Conservation (phyloP, 2,113 vertebrate species). For the Chrysemys picta region DNA sequence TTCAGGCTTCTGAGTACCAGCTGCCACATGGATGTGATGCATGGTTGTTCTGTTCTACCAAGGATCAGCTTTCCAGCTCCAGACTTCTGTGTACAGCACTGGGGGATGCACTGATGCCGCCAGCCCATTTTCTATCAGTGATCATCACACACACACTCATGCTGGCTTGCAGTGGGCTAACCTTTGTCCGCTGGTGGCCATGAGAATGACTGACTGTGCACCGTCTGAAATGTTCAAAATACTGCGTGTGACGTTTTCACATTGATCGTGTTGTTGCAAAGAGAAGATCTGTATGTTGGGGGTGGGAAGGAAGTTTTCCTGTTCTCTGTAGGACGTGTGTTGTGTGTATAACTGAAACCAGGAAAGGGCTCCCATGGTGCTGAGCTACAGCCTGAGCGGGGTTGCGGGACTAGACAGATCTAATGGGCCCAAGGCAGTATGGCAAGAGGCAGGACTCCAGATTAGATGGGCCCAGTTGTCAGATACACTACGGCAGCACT, state of each 20-base stretch:
- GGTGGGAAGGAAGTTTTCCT: neutral
- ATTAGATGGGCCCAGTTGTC: neutral
- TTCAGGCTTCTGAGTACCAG: accelerated
- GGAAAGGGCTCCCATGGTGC: neutral
- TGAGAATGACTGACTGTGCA: neutral
- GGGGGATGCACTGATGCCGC: neutral
- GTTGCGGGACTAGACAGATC: neutral
- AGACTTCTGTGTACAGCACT: neutral
- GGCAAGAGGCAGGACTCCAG: neutral
- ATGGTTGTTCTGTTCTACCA: neutral
- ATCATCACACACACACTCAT: neutral
- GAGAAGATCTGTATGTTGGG: neutral
- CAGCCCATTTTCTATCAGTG: neutral
- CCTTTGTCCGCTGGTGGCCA: neutral
- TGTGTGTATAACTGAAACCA: neutral
- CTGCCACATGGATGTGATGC: neutral
- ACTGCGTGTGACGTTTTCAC: accelerated
- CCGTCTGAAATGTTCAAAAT: neutral
- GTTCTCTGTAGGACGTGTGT: too few relatives aligned
- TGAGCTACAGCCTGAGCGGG: neutral
- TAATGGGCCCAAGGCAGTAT: neutral
- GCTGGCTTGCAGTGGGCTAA: neutral
- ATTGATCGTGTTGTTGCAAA: too few relatives aligned
- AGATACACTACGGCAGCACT: neutral
- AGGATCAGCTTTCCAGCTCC: neutral